These are phyloP conservation scores for Crocuta crocuta DNA, from an alignment of 2,113 vertebrate genomes.

Conservation along the genomic window DNA sequence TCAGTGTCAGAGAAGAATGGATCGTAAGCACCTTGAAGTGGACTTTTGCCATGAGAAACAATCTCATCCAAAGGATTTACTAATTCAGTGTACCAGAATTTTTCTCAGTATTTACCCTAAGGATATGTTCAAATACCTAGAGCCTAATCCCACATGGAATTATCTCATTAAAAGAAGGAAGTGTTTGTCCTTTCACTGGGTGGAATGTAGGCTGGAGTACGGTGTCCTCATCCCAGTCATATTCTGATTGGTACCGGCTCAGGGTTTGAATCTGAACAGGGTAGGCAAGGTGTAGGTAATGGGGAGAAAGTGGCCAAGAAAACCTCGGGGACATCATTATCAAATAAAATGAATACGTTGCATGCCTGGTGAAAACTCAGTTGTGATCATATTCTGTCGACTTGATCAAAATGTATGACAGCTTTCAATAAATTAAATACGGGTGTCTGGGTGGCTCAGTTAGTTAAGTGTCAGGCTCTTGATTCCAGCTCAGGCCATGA, in stretches of 20 bases:
- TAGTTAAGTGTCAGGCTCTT: no score
- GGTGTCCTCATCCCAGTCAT: background rate
- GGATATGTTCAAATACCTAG: slow-evolving; percentile 49
- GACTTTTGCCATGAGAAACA: background rate
- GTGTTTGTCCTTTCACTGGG: background rate
- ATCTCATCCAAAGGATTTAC: background rate
- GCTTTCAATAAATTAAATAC: background rate
- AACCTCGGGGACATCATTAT: background rate
- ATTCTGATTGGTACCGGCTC: background rate
- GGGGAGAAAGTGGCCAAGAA: background rate
- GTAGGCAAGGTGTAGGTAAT: background rate
- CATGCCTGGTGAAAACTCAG: background rate
- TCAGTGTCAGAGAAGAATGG: background rate
- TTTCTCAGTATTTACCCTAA: slow-evolving; percentile 43
- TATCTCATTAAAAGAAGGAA: slow-evolving; percentile 36
- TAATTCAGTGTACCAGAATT: background rate
- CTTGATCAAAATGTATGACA: background rate
- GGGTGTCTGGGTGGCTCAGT: no score
- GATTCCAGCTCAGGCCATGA: no score
- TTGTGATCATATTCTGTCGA: background rate
- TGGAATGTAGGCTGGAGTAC: background rate
- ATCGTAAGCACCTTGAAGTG: background rate
- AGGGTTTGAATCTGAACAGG: background rate
- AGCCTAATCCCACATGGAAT: background rate
- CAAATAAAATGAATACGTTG: background rate